phyloP scores from a whole-genome alignment of 1,140 invertebrate genomes.

The Archivesica marissinica region DNA sequence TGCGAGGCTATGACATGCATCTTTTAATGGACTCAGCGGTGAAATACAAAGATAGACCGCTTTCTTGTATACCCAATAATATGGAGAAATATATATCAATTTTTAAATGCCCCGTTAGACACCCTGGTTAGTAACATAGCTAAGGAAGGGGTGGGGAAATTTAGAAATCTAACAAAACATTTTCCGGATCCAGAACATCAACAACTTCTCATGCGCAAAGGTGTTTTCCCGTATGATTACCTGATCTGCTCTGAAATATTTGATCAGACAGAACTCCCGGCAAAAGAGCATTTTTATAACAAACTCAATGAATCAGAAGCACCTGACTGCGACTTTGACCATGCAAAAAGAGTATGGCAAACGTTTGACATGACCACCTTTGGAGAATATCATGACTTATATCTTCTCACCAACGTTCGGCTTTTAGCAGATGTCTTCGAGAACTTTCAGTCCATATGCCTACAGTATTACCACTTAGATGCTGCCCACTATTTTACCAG shows the following conservation, averaged over 20 bases:
- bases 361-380: constrained; percentile 76
- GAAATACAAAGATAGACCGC: constrained; percentile 68
- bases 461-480: constrained; percentile 49
- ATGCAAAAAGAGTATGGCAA: constrained; percentile 72
- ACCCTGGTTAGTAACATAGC: not conserved
- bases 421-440: not conserved
- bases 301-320: constrained; percentile 49
- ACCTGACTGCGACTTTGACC: constrained; percentile 64
- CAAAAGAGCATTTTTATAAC: constrained; percentile 70
- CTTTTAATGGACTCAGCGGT: constrained; percentile 50
- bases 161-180: too few relatives aligned
- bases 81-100: not conserved
- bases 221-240: constrained; percentile 77
- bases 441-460: not conserved
- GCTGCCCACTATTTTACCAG: constrained; percentile 41
- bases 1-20: constrained; percentile 65
- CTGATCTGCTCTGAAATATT: constrained; percentile 70
- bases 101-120: not conserved
- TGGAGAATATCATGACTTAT: constrained; percentile 82
- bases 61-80: not conserved
- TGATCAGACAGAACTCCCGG: constrained; percentile 68
- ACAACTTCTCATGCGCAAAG: constrained; percentile 43
- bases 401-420: constrained; percentile 52
- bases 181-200: not conserved
- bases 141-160: not conserved